A percentile compares a stretch with the other conserved stretches of the same genome.
Evolutionary conservation across 2,888 invertebrate genomes (phyloP).

Genomic region (Epsilonema sp.): DNA sequence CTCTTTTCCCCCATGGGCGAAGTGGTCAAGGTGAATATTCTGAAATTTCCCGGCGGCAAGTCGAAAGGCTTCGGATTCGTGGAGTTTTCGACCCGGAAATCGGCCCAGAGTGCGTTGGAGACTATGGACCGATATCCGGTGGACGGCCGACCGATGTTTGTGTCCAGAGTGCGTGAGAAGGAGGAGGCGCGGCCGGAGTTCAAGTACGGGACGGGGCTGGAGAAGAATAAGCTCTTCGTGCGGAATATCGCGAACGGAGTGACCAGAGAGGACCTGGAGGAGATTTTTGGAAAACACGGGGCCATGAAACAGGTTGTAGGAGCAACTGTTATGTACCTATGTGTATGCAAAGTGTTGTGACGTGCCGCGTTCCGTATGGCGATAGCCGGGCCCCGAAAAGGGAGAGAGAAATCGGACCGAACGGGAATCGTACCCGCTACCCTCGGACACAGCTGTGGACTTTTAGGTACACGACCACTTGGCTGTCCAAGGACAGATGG

Average conservation of each 20-base stretch:
- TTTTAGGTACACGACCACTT: too few species aligned
- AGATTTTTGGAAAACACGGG: neutral
- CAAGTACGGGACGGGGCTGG: slow-evolving; percentile 52
- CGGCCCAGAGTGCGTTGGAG: slow-evolving; percentile 35
- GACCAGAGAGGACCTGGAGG: slow-evolving; percentile 48
- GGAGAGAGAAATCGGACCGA: too few species aligned
- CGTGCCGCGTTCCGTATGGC: too few species aligned
- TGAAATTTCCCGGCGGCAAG: slow-evolving; percentile 22
- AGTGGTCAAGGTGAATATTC: slow-evolving; percentile 39
- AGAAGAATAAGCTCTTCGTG: slow-evolving; percentile 75
- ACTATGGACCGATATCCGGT: slow-evolving; percentile 54
- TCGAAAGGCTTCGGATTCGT: slow-evolving; percentile 48
- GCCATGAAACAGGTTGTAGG: slow-evolving; percentile 10
- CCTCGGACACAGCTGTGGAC: too few species aligned
- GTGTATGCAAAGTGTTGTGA: too few species aligned
- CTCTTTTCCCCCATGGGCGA: slow-evolving; percentile 40
- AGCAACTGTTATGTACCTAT: too few species aligned
- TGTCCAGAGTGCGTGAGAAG: slow-evolving; percentile 46
- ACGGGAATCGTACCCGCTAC: too few species aligned
- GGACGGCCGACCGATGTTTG: slow-evolving; percentile 63
- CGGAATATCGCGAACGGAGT: slow-evolving; percentile 52
- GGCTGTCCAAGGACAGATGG: too few species aligned
- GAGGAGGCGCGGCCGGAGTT: slow-evolving; percentile 36
- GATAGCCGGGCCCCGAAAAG: too few species aligned
- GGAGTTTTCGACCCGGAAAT: slow-evolving; percentile 32